Evolutionary conservation across 92 coral and sea anemone species (phyloP), one percentile per base, ranked within the genome.

Genomic region (Palythoa caribaeorum): DNA sequence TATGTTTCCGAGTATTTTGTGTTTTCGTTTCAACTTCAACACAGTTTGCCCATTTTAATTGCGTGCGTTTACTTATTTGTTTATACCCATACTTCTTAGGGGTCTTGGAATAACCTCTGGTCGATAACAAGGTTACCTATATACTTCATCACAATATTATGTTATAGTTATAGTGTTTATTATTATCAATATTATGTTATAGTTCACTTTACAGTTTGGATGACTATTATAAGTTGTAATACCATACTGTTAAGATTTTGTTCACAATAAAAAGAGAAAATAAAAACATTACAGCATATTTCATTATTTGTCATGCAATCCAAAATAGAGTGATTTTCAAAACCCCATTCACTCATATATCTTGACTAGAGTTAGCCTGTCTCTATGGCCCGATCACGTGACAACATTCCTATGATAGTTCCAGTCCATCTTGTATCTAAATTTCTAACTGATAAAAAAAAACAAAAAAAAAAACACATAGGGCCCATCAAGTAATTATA

Each of bases 181-280:
- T 70, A 70, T 36, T 70, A 70, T 70, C 48, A 70, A 70, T 70
- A 36, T 70, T 70, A 70, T 70, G 75, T 70, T 70, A 5, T 70
- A 70, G 75, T 70, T 70, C 75, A 70, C 75, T 70, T 70, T 70
- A 70, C 75, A 70, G 75, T 70, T 70, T 70, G 75, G 75, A 70
- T 70, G 48, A 35, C 48, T 70, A 70, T 70, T 70, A 70, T 70
- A 70, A 35, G 48, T 70, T 70, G 74, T 70, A 70, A 70, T 70
- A 70, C 74, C 35, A 70, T 70, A 70, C 74, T 16, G 74, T 70
- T 70, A 35, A 70, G 48, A 70, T 35, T 70, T 70, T 70, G 74
- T 70, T 70, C 44, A 35, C 74, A 65, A 65, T 65, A 65, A 65
- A 65, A 21, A 21, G 73, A 28, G 11, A 69, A 69, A 28, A 9